Conservation (phyloP, 2,888 invertebrate species). For the Nymphalis polychloros region DNA sequence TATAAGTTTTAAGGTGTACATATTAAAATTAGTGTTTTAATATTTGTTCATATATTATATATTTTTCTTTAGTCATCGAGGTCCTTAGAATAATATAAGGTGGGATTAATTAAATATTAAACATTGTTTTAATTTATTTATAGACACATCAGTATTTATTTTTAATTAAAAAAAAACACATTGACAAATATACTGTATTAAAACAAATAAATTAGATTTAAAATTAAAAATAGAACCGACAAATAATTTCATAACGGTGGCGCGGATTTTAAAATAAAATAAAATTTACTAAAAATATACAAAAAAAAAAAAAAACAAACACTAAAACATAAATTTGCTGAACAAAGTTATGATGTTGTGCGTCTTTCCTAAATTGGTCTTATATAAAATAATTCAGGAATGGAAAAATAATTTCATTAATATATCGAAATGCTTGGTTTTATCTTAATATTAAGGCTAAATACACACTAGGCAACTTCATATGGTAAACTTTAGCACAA, state of each 20-base stretch:
- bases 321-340: slow-evolving; percentile 42
- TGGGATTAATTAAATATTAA: too few relatives aligned
- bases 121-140: too few relatives aligned
- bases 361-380: slow-evolving; percentile 48
- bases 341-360: slow-evolving; percentile 58
- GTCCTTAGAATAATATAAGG: too few relatives aligned
- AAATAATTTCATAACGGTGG: slow-evolving; percentile 64
- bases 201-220: slow-evolving; percentile 76
- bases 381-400: slow-evolving; percentile 47
- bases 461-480: slow-evolving; percentile 12
- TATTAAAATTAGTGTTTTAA: too few relatives aligned
- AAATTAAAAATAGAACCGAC: slow-evolving; percentile 72
- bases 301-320: slow-evolving; percentile 46
- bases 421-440: slow-evolving; percentile 35
- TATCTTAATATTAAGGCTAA: slow-evolving; percentile 30
- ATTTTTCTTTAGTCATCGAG: too few relatives aligned
- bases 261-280: slow-evolving; percentile 53
- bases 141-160: not conserved
- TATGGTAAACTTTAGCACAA: not conserved
- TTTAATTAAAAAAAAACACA: slow-evolving; percentile 38
- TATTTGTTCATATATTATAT: too few relatives aligned
- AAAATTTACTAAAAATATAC: slow-evolving; percentile 58
- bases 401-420: slow-evolving; percentile 34
- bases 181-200: slow-evolving; percentile 79
- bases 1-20: too few relatives aligned